Evolutionary conservation across 1,140 invertebrate genomes (phyloP).

Genomic region (Monomorium pharaonis): DNA sequence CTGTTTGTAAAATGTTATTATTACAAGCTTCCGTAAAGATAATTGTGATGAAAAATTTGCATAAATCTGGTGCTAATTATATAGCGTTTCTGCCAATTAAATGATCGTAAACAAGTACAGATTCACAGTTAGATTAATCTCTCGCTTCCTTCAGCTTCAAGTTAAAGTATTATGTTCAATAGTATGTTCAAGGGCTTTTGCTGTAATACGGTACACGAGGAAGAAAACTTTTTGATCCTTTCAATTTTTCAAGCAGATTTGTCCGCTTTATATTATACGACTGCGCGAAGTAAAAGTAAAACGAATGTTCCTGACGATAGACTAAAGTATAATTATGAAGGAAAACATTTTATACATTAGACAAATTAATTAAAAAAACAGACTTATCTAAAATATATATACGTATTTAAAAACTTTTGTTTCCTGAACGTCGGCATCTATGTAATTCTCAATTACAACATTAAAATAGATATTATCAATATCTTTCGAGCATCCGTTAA

Average conservation of each 20-base stretch:
- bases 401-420: neutral
- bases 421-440: neutral
- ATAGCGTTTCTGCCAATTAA: conserved; percentile 24
- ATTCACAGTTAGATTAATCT: neutral
- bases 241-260: neutral
- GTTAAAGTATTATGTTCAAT: no score
- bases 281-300: neutral
- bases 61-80: conserved; percentile 6
- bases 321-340: neutral
- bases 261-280: neutral
- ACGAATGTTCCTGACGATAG: neutral
- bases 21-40: neutral
- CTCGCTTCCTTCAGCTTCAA: neutral
- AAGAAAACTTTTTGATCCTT: neutral
- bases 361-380: neutral
- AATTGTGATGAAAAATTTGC: conserved; percentile 39
- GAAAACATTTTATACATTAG: neutral
- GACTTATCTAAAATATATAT: neutral
- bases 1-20: conserved; percentile 46
- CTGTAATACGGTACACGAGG: neutral
- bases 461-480: conserved; percentile 28
- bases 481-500: neutral
- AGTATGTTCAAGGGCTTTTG: neutral
- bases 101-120: conserved; percentile 9
- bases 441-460: conserved; percentile 25